Evolutionary conservation across 1,140 invertebrate genomes (phyloP).

Genomic region (Drosophila parvula): DNA sequence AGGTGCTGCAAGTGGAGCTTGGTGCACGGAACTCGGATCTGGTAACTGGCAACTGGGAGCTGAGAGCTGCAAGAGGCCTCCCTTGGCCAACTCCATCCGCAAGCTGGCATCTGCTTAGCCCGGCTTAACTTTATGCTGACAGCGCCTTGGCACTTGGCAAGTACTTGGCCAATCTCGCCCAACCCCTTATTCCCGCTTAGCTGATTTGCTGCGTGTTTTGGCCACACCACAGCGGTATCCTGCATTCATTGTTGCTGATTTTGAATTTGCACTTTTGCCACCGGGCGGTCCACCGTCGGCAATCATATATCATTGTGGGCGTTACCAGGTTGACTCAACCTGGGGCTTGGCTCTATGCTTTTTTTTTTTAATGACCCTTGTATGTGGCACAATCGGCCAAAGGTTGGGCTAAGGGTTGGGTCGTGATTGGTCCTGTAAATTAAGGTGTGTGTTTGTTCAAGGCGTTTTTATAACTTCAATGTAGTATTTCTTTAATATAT

Average conservation of each 20-base stretch:
- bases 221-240: conserved; percentile 33
- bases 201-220: conserved; percentile 75
- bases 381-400: conserved; percentile 21
- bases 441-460: neutral
- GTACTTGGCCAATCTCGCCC: conserved; percentile 53
- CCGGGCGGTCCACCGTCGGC: conserved; percentile 2
- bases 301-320: conserved; percentile 62
- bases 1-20: conserved; percentile 53
- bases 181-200: conserved; percentile 42
- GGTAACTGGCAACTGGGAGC: neutral
- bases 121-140: conserved; percentile 80
- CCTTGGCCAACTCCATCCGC: conserved; percentile 41
- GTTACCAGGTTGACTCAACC: conserved; percentile 5
- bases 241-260: conserved; percentile 74
- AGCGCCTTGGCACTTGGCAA: conserved; percentile 79
- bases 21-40: neutral
- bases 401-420: neutral
- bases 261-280: conserved; percentile 75
- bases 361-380: conserved; percentile 27
- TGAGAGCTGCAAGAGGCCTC: neutral
- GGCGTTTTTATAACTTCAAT: neutral
- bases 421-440: neutral
- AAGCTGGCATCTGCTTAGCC: conserved; percentile 70
- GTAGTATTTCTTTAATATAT: too few species aligned
- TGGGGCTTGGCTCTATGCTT: conserved; percentile 9